Evolutionary conservation across 2,888 invertebrate genomes (phyloP), one percentile per base, ranked within the genome.

Genomic region (Hipparchia semele): DNA sequence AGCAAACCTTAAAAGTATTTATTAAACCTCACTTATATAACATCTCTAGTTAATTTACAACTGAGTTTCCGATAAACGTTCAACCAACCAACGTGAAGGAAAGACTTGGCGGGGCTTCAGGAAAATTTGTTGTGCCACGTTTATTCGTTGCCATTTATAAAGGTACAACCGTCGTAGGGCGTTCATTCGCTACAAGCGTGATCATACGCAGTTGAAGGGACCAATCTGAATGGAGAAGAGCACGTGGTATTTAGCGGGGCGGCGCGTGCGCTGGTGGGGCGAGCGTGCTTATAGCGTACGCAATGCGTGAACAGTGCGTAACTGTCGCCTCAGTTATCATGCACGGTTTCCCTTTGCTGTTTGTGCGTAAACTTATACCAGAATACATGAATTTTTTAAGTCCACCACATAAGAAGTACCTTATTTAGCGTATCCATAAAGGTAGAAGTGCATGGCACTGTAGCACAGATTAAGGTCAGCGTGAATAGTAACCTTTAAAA

Each of bases 221-320:
- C 91, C 91, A 91, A 90, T 90, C 85, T 90, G 87, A 85, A 85
- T 80, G 83, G 84, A 81, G 83, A 73, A 74, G 79, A 70, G 83
- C 87, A 86, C 86, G 86, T 84, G 87, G 81, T 78, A 75, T 71
- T 75, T 78, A 81, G 84, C 80, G 81, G 85, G 86, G 85, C 83
- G 85, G 83, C 83, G 87, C 86, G 82, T 86, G 87, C 81, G 76
- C 76, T 82, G 85, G 79, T 76, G 82, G 83, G 90, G 87, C 86
- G 88, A 81, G 88, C 89, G 90, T 70, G 68, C 54, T 62, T 39
- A 46, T 45, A 45, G 61, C 87, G 83, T 83, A 92, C 91, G 91
- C 91, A 90, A 75, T 90, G 91, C 90, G 91, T 90, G 86, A 79
- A 79, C 77, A 88, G 88, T 91, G 92, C 92, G 92, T 91, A 86